Evolutionary conservation across 92 coral and sea anemone species (phyloP), one percentile per base, ranked within the genome.

Genomic region (Siderastrea radians): DNA sequence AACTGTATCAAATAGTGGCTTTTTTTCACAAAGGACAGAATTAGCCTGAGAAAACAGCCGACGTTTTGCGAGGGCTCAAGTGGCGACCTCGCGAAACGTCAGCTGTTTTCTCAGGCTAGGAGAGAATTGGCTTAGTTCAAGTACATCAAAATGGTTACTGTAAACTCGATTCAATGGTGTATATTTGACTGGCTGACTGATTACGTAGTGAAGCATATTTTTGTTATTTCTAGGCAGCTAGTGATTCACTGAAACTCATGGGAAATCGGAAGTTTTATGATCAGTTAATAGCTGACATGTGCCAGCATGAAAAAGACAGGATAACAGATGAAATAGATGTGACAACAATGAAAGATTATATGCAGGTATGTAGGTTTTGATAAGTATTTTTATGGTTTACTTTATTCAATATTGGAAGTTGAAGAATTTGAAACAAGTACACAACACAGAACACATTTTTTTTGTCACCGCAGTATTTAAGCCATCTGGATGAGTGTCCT

Each of bases 311-410:
- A 49, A 94, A 98, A 85, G 99, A 95, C 91, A 95, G 93, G 84
- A 92, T 98, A 86, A 95, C 99, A 68, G 96, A 94, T 91, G 99
- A 98, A 90, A 85, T 93, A 81, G 99, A 98, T 82, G 91, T 98
- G 46, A 98, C 98, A 16, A 98, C 98, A 69, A 95, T 98, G 98
- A 98, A 98, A 86, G 99, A 98, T 78, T 94, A 94, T 53, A 98
- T 98, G 99, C 96, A 96, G 96, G 99, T 98, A 78, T 7, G 85
- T 19, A 51, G 53, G 57, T 64, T 64, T 64, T 15, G 12, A 16
- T 6, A 1, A 10, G 76, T 3, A 12, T 45, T 6, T 0, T 11
- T 0, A 15, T 0, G 43, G 3, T 12, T 43, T 16, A 16, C 19
- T 74, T 68, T 13, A 6, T 61, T 61, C 26, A 2, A 2, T 13